Percentiles rank a stretch among this genome's conserved stretches.
phyloP scores from a whole-genome alignment of 2,797 vertebrate genomes.

The Anolis apletophallus region DNA sequence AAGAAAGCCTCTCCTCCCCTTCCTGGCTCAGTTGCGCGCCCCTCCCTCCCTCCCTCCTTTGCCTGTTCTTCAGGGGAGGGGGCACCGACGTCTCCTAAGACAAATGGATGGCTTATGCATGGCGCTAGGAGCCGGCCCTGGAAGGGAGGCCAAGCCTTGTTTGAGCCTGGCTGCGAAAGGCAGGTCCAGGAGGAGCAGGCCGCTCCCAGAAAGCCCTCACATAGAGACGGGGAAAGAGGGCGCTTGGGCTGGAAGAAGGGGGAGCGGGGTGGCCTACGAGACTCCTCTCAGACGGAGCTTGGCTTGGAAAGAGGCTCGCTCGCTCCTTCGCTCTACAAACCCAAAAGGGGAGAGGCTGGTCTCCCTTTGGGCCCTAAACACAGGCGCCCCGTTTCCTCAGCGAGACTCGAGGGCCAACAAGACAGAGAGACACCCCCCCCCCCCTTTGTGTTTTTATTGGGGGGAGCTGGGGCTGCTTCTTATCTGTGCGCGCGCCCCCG shows the following conservation, averaged over 20 bases:
- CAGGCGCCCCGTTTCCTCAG: background rate
- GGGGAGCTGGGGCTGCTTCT: too few species aligned
- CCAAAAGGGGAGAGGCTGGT: too few species aligned
- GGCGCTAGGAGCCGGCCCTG: background rate
- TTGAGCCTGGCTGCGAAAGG: background rate
- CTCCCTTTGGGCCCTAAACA: background rate
- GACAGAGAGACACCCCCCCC: background rate
- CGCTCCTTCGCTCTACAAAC: too few species aligned
- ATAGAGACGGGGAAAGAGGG: too few species aligned
- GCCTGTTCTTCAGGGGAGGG: constrained; percentile 5
- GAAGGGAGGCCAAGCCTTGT: background rate
- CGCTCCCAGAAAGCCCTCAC: constrained; percentile 14
- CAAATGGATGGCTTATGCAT: background rate
- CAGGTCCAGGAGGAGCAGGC: constrained; percentile 22
- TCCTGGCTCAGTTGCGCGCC: background rate
- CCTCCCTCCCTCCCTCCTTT: background rate
- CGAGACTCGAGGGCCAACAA: constrained; percentile 30
- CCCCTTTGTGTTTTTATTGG: too few species aligned
- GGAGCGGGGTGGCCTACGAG: background rate
- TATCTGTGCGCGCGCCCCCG: too few species aligned
- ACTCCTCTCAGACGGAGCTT: too few species aligned
- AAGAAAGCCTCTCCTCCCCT: background rate
- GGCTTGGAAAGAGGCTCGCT: background rate
- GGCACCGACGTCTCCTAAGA: background rate
- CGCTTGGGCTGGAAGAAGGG: background rate